A percentile compares a stretch with the other conserved stretches of the same genome.
Conservation (phyloP, 2,797 vertebrate genomes). For the Podargus strigoides region DNA sequence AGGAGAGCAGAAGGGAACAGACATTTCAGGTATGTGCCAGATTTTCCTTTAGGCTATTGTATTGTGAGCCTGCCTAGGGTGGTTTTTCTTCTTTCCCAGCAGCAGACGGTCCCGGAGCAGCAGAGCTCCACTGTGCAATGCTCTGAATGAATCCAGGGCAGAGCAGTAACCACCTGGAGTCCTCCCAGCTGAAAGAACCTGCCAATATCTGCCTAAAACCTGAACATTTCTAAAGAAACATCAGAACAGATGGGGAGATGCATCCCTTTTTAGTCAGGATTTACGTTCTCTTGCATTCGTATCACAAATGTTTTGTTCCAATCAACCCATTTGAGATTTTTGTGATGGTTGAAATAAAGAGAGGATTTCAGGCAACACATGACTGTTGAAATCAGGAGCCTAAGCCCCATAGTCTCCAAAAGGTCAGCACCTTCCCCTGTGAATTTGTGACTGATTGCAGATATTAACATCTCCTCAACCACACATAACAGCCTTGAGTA, state of each 20-base stretch:
- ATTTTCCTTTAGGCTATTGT: not conserved
- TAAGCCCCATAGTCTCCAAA: not conserved
- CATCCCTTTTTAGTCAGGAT: not conserved
- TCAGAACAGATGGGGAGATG: not conserved
- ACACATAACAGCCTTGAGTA: not conserved
- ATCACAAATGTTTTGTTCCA: not conserved
- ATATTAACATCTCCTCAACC: not conserved
- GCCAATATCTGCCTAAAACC: not conserved
- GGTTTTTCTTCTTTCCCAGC: not conserved
- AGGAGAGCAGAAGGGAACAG: not conserved
- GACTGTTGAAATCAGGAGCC: not conserved
- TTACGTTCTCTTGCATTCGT: not conserved
- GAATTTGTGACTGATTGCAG: not conserved
- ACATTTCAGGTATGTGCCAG: not conserved
- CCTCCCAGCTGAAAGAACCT: not conserved
- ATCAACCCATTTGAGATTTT: not conserved
- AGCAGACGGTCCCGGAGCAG: not conserved
- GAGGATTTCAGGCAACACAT: not conserved
- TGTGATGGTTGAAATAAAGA: not conserved
- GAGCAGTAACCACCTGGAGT: not conserved
- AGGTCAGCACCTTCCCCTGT: not conserved
- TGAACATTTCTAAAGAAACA: not conserved
- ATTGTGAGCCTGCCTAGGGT: not conserved
- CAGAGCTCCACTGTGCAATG: accelerated
- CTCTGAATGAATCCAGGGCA: not conserved